Conservation (phyloP, 2,113 vertebrate species). For the Dasyornis broadbenti region DNA sequence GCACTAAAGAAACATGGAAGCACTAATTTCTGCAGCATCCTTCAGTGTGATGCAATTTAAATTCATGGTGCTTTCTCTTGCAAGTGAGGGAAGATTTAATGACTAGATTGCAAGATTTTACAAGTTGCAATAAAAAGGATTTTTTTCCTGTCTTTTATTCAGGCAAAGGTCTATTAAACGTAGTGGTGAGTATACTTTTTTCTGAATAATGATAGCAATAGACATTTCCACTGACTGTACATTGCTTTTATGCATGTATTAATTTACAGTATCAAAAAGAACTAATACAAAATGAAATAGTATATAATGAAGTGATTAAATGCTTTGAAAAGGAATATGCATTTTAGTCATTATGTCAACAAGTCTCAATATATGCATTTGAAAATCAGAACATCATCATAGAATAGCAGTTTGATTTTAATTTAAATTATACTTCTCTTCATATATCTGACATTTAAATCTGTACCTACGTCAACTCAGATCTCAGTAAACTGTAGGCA, state of each 20-base stretch:
- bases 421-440: neutral
- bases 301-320: neutral
- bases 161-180: neutral
- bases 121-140: neutral
- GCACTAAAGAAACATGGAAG: neutral
- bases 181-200: neutral
- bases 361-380: neutral
- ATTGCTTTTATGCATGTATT: neutral
- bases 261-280: neutral
- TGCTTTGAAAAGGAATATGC: neutral
- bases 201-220: neutral
- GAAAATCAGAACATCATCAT: neutral
- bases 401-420: neutral
- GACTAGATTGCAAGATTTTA: neutral
- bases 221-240: neutral
- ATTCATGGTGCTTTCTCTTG: neutral
- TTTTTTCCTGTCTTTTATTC: neutral
- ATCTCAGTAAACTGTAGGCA: neutral
- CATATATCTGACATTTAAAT: neutral
- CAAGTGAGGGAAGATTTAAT: slow-evolving; percentile 15
- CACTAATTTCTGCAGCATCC: neutral
- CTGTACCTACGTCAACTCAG: neutral
- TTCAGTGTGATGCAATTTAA: neutral
- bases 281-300: neutral
- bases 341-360: neutral